phyloP scores from a whole-genome alignment of 2,888 invertebrate genomes.

The Perdita meconis region DNA sequence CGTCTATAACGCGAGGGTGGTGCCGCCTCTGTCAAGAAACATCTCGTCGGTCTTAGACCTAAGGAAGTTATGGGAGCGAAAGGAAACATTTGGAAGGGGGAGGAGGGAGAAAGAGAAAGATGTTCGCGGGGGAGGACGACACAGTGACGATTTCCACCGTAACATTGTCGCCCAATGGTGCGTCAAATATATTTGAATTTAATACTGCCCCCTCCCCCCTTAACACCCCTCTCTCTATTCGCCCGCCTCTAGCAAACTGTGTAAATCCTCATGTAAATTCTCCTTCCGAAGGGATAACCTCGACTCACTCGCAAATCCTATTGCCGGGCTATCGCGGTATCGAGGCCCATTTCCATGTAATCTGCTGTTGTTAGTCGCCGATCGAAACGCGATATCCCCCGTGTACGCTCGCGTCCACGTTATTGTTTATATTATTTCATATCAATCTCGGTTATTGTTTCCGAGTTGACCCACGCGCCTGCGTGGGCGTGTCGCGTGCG shows the following conservation, averaged over 20 bases:
- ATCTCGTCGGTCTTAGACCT: not conserved
- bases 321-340: constrained; percentile 64
- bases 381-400: constrained; percentile 47
- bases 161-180: constrained; percentile 39
- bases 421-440: constrained; percentile 64
- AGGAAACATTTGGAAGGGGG: no score
- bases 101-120: no score
- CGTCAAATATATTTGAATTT: constrained; percentile 60
- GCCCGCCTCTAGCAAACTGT: constrained; percentile 42
- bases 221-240: constrained; percentile 30
- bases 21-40: not conserved
- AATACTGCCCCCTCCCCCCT: constrained; percentile 2
- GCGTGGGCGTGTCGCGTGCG: not conserved
- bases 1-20: constrained; percentile 17
- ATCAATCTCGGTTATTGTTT: constrained; percentile 35
- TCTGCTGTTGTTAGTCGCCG: constrained; percentile 60
- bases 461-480: not conserved
- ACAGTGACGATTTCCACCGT: constrained; percentile 13
- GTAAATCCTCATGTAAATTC: constrained; percentile 72
- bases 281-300: constrained; percentile 63
- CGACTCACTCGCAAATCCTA: constrained; percentile 67
- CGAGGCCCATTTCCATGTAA: constrained; percentile 67
- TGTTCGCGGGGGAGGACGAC: not conserved
- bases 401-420: not conserved
- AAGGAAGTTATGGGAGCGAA: no score